These are phyloP conservation scores for Hypsibius dujardini DNA, from an alignment of 1,140 invertebrate genomes.

Conservation along the genomic window DNA sequence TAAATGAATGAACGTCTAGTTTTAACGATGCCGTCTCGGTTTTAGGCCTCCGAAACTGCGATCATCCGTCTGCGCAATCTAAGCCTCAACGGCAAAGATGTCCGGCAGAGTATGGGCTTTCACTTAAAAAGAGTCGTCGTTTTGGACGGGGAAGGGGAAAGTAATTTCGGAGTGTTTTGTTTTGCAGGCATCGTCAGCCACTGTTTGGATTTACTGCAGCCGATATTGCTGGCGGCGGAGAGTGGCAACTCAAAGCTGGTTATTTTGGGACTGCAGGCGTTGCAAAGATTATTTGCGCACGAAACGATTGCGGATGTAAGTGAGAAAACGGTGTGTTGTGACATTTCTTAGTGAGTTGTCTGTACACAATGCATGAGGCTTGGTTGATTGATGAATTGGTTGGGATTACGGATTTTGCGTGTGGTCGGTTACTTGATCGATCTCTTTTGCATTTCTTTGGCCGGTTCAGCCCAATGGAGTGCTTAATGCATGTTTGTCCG, in stretches of 20 bases:
- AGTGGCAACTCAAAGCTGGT: constrained; percentile 15
- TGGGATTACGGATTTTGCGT: too few species aligned
- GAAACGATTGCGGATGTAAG: constrained; percentile 16
- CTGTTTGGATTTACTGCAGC: constrained; percentile 18
- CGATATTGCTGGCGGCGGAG: constrained; percentile 18
- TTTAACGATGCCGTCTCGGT: constrained; percentile 24
- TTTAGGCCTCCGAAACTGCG: constrained; percentile 79
- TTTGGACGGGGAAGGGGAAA: too few species aligned
- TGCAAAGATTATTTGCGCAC: constrained; percentile 19
- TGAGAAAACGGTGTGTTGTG: constrained; percentile 17
- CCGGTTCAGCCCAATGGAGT: too few species aligned
- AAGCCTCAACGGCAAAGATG: constrained; percentile 52
- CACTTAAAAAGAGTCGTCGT: constrained; percentile 35
- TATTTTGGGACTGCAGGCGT: constrained; percentile 19
- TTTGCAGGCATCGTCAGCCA: constrained; percentile 12
- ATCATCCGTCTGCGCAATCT: constrained; percentile 69
- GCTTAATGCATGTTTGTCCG: too few species aligned
- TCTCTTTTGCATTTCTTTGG: too few species aligned
- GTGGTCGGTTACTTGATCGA: too few species aligned
- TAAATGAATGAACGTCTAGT: constrained; percentile 18
- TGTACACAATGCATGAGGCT: too few species aligned
- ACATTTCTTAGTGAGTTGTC: too few species aligned
- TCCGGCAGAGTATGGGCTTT: constrained; percentile 48
- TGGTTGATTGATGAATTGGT: too few species aligned
- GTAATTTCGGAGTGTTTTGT: too few species aligned